Conservation (phyloP, 64 coral and sea anemone genomes). For the Montipora sp. region DNA sequence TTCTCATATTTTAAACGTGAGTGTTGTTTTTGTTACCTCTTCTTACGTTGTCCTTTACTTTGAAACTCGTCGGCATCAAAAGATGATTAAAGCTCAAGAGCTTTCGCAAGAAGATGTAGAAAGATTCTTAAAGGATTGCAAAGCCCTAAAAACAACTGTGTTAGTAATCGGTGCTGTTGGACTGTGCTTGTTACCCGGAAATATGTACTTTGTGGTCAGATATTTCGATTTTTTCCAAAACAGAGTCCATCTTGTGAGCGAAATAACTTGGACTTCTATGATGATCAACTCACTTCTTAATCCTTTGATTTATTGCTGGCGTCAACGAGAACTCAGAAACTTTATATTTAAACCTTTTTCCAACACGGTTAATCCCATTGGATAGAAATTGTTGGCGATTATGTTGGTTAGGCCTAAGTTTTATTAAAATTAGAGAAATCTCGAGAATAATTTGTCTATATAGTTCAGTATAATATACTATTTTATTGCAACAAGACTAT, state of each 20-base stretch:
- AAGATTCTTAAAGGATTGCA: not conserved
- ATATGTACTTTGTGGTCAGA: not conserved
- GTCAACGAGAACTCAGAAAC: not conserved
- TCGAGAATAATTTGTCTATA: no score
- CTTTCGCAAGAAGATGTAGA: not conserved
- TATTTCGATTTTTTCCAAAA: no score
- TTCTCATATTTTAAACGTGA: not conserved
- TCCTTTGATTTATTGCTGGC: constrained; percentile 5
- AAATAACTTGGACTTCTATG: not conserved
- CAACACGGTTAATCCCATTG: no score
- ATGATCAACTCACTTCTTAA: not conserved
- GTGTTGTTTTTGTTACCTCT: not conserved
- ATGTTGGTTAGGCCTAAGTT: no score
- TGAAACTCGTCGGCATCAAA: not conserved
- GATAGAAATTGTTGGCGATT: no score
- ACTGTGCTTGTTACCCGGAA: not conserved
- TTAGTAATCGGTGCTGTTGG: not conserved
- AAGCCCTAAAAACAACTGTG: no score
- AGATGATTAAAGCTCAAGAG: not conserved
- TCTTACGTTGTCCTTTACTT: not conserved
- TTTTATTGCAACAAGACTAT: no score
- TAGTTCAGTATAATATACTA: no score
- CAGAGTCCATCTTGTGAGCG: not conserved
- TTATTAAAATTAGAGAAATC: no score
- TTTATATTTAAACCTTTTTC: not conserved